These are phyloP conservation scores for Athalia circularis DNA, from an alignment of 2,888 invertebrate species.

Conservation along the genomic window DNA sequence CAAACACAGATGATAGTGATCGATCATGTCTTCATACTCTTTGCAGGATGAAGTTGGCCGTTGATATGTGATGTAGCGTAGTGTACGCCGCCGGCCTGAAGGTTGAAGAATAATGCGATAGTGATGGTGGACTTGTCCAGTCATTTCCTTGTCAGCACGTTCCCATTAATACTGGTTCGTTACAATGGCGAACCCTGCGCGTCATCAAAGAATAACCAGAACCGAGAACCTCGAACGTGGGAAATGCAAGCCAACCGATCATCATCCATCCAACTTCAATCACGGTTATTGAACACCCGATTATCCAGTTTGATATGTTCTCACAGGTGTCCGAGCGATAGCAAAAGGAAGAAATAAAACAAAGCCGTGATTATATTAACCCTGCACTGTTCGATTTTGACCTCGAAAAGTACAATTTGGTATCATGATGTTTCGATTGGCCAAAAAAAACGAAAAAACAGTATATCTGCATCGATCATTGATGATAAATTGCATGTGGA, in stretches of 20 bases:
- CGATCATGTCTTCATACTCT: no score
- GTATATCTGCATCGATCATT: no score
- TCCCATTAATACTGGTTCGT: slow-evolving; percentile 39
- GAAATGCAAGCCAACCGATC: slow-evolving; percentile 17
- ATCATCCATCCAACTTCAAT: slow-evolving; percentile 23
- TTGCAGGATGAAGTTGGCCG: no score
- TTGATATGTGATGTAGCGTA: no score
- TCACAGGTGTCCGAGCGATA: no score
- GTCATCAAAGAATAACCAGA: neutral
- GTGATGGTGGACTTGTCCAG: slow-evolving; percentile 42
- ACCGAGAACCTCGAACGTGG: slow-evolving; percentile 17
- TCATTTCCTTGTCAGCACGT: slow-evolving; percentile 44
- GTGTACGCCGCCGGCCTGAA: neutral
- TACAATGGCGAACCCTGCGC: slow-evolving; percentile 34
- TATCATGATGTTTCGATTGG: neutral
- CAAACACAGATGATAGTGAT: no score
- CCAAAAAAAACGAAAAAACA: no score
- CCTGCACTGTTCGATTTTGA: neutral
- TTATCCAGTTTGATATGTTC: neutral
- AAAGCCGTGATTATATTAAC: neutral
- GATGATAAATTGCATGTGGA: no score
- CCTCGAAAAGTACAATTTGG: neutral
- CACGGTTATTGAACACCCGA: slow-evolving; percentile 6
- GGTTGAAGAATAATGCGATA: slow-evolving; percentile 27
- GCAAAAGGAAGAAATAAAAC: neutral